Base-by-base conservation (phyloP, 2,113 vertebrate genomes). In the Sciurus niger region DNA sequence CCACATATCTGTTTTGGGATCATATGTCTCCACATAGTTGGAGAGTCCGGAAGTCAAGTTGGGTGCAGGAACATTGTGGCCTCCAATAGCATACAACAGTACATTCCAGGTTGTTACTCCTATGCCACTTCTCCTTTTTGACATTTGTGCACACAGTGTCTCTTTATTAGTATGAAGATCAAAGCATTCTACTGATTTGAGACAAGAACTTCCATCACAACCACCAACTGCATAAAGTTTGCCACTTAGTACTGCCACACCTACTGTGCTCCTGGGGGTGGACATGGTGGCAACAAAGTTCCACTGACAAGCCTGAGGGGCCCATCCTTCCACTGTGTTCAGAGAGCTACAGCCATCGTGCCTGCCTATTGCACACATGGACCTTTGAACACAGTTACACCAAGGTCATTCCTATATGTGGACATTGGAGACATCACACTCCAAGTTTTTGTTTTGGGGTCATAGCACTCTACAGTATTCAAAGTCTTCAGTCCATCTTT, bases 151-250 rank as follows among this genome's bases (percentile, higher is more conserved):
- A 97, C 99, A 99, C 43, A 98, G 98, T 16, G 98, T 99, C 99
- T 99, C 99, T 96, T 99, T 99, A 98, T 99, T 99, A 82, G 99
- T 99, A 98, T 99, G 99, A 94, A 99, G 99, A 98, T 99, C 99
- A 94, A 99, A 99, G 98, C 99, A 99, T 98, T 99, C 99, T 76
- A 99, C 99, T 55, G 99, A 99, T 60, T 99, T 99, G 96, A 99
- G 99, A 97, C 99, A 99, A 88, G 99, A 99, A 95, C 99, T 99
- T 97, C 99, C 99, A 95, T 99, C 99, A 84, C 99, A 99, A 96
- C 99, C 99, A 90, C 99, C 99, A n/a, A 99, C 99, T 82, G 99
- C 99, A 98, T 99, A 99, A 96, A 99, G 98, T 98, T 99, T 99
- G 97, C 40, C 40, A 40, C 40, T 40, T 40, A 40, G 40, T 40